Conservation (phyloP, 1,140 invertebrate species). For the Diachasma alloeum region DNA sequence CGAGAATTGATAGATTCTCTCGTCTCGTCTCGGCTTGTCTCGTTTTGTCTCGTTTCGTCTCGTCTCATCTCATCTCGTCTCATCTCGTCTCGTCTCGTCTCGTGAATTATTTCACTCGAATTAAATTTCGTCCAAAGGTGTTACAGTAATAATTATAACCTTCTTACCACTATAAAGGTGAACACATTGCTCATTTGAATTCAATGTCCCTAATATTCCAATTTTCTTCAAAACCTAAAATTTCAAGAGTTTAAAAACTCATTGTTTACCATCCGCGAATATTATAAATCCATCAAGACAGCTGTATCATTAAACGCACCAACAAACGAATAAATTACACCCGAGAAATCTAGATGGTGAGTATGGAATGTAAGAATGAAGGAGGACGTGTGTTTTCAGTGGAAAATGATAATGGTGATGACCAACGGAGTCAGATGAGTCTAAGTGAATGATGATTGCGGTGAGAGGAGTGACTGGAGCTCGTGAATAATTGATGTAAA, state of each 20-base stretch:
- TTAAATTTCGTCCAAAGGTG: too few relatives aligned
- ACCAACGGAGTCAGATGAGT: not conserved
- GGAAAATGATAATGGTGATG: not conserved
- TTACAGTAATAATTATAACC: too few relatives aligned
- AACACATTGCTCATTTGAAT: too few relatives aligned
- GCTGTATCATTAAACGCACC: not conserved
- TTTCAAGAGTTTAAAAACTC: not conserved
- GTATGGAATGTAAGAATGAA: not conserved
- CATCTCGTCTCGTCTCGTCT: too few relatives aligned
- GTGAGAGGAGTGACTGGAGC: not conserved
- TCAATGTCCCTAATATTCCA: too few relatives aligned
- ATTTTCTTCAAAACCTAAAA: too few relatives aligned
- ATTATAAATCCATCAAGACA: not conserved
- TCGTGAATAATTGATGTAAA: conserved; percentile 15
- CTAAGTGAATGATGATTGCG: conserved; percentile 14
- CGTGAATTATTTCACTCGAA: too few relatives aligned
- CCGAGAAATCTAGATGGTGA: not conserved
- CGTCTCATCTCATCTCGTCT: too few relatives aligned
- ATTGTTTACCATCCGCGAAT: not conserved
- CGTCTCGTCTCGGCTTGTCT: too few relatives aligned
- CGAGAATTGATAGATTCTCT: too few relatives aligned
- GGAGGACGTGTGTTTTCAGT: not conserved
- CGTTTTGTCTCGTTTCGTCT: too few relatives aligned
- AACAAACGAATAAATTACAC: not conserved
- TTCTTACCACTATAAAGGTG: too few relatives aligned